Evolutionary conservation across 2,888 invertebrate genomes (phyloP).

Genomic region (Pollenia angustigena): DNA sequence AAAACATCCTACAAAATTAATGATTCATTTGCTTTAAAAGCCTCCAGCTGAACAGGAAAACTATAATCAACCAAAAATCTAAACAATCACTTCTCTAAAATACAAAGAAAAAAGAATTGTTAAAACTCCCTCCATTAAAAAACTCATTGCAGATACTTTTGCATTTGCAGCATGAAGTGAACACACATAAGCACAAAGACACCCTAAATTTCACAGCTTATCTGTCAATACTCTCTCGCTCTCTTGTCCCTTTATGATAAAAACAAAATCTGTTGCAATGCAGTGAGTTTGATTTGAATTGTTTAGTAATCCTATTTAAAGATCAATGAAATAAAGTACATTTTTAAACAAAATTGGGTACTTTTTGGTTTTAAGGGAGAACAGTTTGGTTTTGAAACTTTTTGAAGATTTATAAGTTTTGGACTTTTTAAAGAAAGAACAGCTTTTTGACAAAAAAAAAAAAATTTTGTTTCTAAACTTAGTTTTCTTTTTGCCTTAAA

Average conservation of each 20-base stretch:
- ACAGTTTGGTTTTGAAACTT: too few relatives aligned
- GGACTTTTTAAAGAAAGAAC: too few relatives aligned
- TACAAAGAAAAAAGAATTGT: neutral
- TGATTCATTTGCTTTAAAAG: conserved; percentile 7
- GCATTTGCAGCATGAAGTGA: neutral
- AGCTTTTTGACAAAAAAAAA: too few relatives aligned
- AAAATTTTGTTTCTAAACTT: too few relatives aligned
- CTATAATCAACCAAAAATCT: conserved; percentile 8
- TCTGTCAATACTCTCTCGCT: neutral
- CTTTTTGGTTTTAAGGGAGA: too few relatives aligned
- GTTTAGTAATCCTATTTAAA: too few relatives aligned
- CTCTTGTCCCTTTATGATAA: neutral
- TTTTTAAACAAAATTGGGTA: too few relatives aligned
- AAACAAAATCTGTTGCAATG: too few relatives aligned
- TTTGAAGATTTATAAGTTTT: too few relatives aligned
- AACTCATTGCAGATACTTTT: neutral
- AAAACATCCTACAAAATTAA: conserved; percentile 8
- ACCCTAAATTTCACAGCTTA: neutral
- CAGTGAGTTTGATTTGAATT: too few relatives aligned
- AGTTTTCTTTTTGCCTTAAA: too few relatives aligned
- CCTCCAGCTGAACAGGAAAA: conserved; percentile 45
- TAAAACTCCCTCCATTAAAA: conserved; percentile 18
- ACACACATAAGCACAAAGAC: neutral
- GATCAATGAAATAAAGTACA: too few relatives aligned
- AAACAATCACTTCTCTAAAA: conserved; percentile 5